Evolutionary conservation across 1,140 invertebrate genomes (phyloP), one percentile per base, ranked within the genome.

Genomic region (Lasioglossum albipes): DNA sequence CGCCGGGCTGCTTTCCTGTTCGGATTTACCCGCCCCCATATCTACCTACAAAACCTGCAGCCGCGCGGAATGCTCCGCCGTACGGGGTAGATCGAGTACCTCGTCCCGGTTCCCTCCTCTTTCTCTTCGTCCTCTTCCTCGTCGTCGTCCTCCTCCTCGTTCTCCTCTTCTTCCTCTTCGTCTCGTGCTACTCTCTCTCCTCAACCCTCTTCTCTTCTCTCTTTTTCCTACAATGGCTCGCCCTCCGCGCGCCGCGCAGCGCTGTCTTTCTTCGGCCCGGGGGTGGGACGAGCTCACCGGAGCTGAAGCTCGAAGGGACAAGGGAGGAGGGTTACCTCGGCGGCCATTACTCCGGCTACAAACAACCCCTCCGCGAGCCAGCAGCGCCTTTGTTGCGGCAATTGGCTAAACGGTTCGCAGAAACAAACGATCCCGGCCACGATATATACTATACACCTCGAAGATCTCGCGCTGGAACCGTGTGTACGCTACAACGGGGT

Each of bases 301-400:
- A 74, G 72, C 78, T 73, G 72, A 80, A 79, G 82, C 75, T 73
- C 79, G 82, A 74, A 87, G 86, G 73, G 82, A 70, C 74, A 68
- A 78, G 75, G 80, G 69, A 79, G 45, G 81, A 82, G 82, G 64
- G 78, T 84, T 84, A 87, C 85, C 87, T 88, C 84, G 89, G 91
- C 91, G 89, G 91, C 91, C 91, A 92, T 91, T 92, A 91, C 91
- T 91, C 89, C 84, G 84, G 85, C 85, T 91, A 91, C 91, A 92
- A 92, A 91, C 91, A 90, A 90, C 91, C 91, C 90, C 90, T 91
- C 89, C 88, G 89, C 86, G 90, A 88, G 89, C 84, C 84, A 84
- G 87, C 87, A 89, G 87, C 84, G 84, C 87, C 89, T 92, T 91
- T 92, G 90, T 91, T 91, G 89, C 90, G 90, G 86, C 91, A 91